Evolutionary conservation across 2,113 vertebrate species (phyloP).

Genomic region (Girardinichthys multiradiatus): DNA sequence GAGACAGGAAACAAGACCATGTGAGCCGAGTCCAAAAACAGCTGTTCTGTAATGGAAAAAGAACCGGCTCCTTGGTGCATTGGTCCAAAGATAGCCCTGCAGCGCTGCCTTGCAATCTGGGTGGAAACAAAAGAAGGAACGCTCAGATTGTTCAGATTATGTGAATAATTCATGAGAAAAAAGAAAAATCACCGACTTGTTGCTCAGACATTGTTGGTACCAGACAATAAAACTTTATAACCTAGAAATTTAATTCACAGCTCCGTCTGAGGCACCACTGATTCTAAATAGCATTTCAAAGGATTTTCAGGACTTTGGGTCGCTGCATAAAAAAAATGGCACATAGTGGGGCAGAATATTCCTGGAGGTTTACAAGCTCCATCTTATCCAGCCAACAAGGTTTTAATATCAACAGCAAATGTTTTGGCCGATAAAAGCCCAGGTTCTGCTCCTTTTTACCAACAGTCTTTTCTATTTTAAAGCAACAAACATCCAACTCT

Average conservation of each 20-base stretch:
- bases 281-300: constrained; percentile 49
- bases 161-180: constrained; percentile 6
- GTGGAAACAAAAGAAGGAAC: constrained; percentile 6
- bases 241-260: constrained; percentile 3
- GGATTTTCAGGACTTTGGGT: constrained; percentile 28
- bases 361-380: constrained; percentile 4
- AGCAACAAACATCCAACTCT: background rate
- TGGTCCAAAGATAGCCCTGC: constrained; percentile 35
- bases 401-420: constrained; percentile 10
- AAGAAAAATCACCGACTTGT: too few species aligned
- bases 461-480: background rate
- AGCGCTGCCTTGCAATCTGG: constrained; percentile 2
- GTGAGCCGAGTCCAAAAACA: constrained; percentile 47
- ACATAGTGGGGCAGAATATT: constrained; percentile 9
- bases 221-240: background rate
- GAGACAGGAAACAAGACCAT: constrained; percentile 13
- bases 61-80: constrained; percentile 15
- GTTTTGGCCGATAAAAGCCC: background rate
- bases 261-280: constrained; percentile 5
- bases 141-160: constrained; percentile 6
- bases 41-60: constrained; percentile 17
- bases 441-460: background rate
- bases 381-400: constrained; percentile 9
- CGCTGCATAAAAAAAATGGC: constrained; percentile 8
- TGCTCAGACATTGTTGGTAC: too few species aligned